Base-by-base conservation (phyloP, 2,888 invertebrate genomes). In the Dicycla oo region DNA sequence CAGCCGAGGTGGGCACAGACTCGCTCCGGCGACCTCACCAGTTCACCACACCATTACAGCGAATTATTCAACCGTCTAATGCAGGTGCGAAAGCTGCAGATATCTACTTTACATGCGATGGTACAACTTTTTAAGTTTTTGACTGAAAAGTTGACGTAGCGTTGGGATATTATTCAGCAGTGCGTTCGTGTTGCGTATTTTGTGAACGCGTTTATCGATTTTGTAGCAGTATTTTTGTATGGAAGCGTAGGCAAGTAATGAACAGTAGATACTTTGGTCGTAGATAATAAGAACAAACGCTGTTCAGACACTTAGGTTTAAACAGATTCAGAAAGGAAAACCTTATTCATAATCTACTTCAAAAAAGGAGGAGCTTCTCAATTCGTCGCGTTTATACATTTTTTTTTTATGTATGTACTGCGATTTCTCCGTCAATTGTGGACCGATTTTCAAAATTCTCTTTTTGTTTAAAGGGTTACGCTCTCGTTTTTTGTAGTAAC, bases 51-150 rank as follows among this genome's bases (percentile, higher is more conserved):
- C 54, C 85, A 84, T 83, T 85, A 85, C 88, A 83, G 85, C 88
- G 88, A 91, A 88, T 92, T 90, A 91, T 91, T 92, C 91, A 91
- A 88, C 86, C 88, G 88, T 80, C 90, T 88, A 90, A 89, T 84
- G 83, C 89, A 92, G 89, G 91, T 90, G 90, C 61, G 53, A 64
- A 47, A 58, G 51, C 58, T 54, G 20, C 45, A 47, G 45, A 69
- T 66, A 66, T 58, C 30, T 34, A 18, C 51, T 68, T 47, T 40
- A 76, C 40, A n/a, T 68, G 23, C 18, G 38, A 45, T 30, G 4
- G n/a, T 45, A 30, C 10, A 34, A 26, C 13, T 49, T 56, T 49
- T 47, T 23, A 23, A 18, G 4, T 45, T 38, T 69, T 34, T 49
- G 11, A 40, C 34, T 63, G 53, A 54, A 78, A 54, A 13, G n/a